Base-by-base conservation (phyloP, 2,797 vertebrate species). In the Chaetophractus vellerosus region DNA sequence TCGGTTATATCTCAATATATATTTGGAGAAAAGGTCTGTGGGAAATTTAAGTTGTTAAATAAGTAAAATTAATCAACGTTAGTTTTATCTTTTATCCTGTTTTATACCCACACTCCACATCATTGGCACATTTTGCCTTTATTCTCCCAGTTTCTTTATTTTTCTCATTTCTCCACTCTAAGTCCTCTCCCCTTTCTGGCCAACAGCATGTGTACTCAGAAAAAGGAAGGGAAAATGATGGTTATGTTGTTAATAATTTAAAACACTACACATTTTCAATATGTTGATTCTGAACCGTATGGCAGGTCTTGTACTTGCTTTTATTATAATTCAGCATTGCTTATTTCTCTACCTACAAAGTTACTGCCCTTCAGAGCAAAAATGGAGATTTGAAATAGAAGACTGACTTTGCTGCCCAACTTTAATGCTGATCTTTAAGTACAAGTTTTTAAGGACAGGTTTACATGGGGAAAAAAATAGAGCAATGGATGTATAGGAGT, bases 31-130 rank as follows among this genome's bases (percentile, higher is more conserved):
- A 57, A 57, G 11, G 36, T 45, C 45, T 8, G 9, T 1, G 61
- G 28, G 76, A 84, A 95, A 90, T 74, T 15, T 26, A 81, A 3
- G 5, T 78, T 78, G 61, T 84, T 90, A 85, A 92, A 80, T 78
- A 82, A 82, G 38, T 79, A 45, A 92, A 91, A 41, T 7, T 48
- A n/a, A 79, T 64, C 50, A 69, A 63, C 88, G 24, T 61, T 41
- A 36, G 23, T 59, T 38, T 38, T 26, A 26, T 24, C 26, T 9
- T 61, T 23, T 36, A 12, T 59, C n/a, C 10, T 10, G 18, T 24
- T n/a, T 36, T 38, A 38, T 21, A 61, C 12, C 57, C 38, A 33
- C 9, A 4, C 31, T 45, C 75, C 15, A 48, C 38, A 78, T 31
- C 10, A 48, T 28, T 63, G 80, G 41, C 24, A 45, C 36, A 82